phyloP scores from a whole-genome alignment of 2,113 vertebrate species.

The Mus pahari region DNA sequence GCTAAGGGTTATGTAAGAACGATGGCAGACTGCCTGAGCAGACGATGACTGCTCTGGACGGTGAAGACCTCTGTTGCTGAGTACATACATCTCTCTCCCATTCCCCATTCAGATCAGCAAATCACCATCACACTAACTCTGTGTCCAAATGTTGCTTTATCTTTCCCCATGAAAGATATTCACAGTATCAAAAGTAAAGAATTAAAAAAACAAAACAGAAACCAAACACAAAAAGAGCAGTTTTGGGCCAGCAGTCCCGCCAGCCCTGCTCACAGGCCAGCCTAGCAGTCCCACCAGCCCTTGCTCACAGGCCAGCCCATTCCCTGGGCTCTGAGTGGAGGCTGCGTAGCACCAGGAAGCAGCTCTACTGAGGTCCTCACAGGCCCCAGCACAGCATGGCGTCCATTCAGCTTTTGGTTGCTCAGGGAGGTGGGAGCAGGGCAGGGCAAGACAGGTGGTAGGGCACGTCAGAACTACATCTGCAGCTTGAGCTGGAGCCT shows the following conservation, averaged over 20 bases:
- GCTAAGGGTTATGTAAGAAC: background rate
- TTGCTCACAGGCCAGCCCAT: slow-evolving; percentile 74
- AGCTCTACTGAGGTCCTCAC: slow-evolving; percentile 72
- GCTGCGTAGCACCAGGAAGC: slow-evolving; percentile 91
- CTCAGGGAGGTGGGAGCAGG: slow-evolving; percentile 50
- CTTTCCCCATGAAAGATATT: slow-evolving; percentile 95
- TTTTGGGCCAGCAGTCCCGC: slow-evolving; percentile 80
- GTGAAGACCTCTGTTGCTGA: slow-evolving; percentile 3
- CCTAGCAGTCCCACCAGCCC: slow-evolving; percentile 78
- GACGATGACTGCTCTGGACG: background rate
- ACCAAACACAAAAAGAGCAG: slow-evolving; percentile 80
- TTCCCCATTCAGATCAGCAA: background rate
- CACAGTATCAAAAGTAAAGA: slow-evolving; percentile 97
- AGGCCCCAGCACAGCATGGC: slow-evolving; percentile 65
- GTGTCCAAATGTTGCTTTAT: slow-evolving; percentile 94
- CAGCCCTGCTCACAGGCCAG: slow-evolving; percentile 74
- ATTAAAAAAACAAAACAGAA: slow-evolving; percentile 79
- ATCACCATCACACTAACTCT: slow-evolving; percentile 83
- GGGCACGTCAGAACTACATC: slow-evolving; percentile 49
- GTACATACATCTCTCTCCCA: background rate
- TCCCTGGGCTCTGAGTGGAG: slow-evolving; percentile 75
- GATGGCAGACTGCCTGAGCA: background rate
- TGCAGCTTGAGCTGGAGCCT: slow-evolving; percentile 60
- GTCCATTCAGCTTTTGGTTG: slow-evolving; percentile 79
- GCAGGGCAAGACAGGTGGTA: slow-evolving; percentile 20